Evolutionary conservation across 53 echinoderm and acorn worm genomes (phyloP).

Genomic region (Henricia sp.): DNA sequence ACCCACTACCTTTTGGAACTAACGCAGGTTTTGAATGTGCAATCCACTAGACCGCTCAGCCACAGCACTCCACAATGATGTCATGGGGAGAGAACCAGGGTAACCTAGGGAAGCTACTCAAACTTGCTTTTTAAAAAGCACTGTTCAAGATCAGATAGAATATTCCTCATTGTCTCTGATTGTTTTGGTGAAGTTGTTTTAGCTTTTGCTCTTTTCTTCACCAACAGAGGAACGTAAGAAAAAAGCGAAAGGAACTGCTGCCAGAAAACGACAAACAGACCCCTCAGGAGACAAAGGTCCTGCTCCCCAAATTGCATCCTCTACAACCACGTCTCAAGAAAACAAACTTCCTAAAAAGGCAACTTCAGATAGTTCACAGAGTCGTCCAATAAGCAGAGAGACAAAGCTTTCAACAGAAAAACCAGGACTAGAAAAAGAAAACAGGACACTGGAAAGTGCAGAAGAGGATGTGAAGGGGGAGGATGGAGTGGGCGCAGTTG

Average conservation of each 20-base stretch:
- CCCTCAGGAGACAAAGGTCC: neutral
- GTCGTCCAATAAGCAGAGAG: neutral
- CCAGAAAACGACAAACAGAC: neutral
- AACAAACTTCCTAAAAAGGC: neutral
- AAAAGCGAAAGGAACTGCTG: constrained; percentile 2
- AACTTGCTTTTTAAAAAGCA: too few species aligned
- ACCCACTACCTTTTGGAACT: too few species aligned
- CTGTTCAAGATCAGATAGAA: too few species aligned
- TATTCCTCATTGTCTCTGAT: neutral
- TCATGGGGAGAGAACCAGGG: too few species aligned
- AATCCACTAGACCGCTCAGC: too few species aligned
- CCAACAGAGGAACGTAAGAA: constrained; percentile 46
- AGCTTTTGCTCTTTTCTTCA: neutral
- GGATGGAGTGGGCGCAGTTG: constrained; percentile 10
- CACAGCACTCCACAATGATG: too few species aligned
- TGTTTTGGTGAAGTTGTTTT: too few species aligned
- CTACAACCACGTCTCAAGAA: neutral
- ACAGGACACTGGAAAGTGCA: neutral
- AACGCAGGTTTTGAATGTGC: too few species aligned
- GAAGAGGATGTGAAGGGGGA: neutral
- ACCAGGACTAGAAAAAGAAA: constrained; percentile 19
- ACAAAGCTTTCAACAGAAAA: neutral
- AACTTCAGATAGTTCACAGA: neutral
- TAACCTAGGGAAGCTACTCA: too few species aligned
- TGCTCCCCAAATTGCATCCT: neutral